Evolutionary conservation across 1,140 invertebrate species (phyloP).

Genomic region (Odontomachus brunneus): DNA sequence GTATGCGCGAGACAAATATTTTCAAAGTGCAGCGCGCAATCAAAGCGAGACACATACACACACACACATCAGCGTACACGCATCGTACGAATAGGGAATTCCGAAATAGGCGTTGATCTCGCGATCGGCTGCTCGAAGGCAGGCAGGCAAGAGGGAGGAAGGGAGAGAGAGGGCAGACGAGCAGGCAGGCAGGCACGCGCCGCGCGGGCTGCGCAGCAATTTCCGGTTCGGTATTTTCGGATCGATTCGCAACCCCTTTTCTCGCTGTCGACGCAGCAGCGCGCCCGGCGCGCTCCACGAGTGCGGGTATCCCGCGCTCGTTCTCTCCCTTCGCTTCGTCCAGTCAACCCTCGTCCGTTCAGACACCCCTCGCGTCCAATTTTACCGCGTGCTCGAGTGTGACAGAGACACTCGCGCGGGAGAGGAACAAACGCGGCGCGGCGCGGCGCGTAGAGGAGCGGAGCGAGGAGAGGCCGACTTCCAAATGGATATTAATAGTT

Average conservation of each 20-base stretch:
- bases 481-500: constrained; percentile 83
- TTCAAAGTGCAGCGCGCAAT: constrained; percentile 29
- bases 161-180: no score
- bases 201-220: constrained; percentile 64
- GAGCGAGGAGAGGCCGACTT: constrained; percentile 62
- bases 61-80: neutral
- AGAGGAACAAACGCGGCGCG: constrained; percentile 11
- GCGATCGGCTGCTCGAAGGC: constrained; percentile 38
- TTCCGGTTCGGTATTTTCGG: constrained; percentile 75
- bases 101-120: constrained; percentile 51
- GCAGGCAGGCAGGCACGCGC: constrained; percentile 10
- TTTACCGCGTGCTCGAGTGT: constrained; percentile 50
- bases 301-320: constrained; percentile 23
- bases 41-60: constrained; percentile 35
- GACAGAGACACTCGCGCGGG: constrained; percentile 54
- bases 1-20: constrained; percentile 54
- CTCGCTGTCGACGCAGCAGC: constrained; percentile 49
- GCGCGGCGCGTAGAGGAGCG: neutral
- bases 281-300: constrained; percentile 17
- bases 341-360: constrained; percentile 55
- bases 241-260: constrained; percentile 76
- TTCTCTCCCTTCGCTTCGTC: constrained; percentile 20
- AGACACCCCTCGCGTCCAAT: constrained; percentile 63
- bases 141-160: neutral
- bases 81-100: constrained; percentile 15